phyloP scores from a whole-genome alignment of 2,797 vertebrate species.

The Phaenicophaeus curvirostris region DNA sequence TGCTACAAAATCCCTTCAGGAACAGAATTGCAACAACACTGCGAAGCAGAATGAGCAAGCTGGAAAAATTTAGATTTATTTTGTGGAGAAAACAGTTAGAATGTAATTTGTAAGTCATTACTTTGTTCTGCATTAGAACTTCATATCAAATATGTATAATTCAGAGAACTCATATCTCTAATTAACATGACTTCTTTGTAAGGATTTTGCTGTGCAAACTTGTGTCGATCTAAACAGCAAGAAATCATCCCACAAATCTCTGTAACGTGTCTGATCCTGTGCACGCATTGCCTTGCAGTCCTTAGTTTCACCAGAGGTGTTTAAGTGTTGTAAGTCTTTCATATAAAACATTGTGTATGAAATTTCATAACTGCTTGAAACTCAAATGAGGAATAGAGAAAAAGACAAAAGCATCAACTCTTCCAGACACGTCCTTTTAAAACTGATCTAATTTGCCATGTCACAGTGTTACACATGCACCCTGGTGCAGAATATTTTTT shows the following conservation, averaged over 20 bases:
- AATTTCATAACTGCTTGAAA: not conserved
- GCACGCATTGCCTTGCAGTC: not conserved
- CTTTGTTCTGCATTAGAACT: not conserved
- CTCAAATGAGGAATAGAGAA: not conserved
- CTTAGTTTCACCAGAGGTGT: not conserved
- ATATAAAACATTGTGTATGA: not conserved
- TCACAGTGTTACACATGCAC: not conserved
- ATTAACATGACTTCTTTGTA: not conserved
- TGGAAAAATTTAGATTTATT: not conserved
- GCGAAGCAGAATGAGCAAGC: not conserved
- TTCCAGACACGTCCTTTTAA: not conserved
- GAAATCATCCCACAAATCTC: not conserved
- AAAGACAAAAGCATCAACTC: conserved; percentile 19
- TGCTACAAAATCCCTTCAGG: not conserved
- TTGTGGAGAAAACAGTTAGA: not conserved
- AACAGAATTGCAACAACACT: not conserved
- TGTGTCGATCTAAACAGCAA: not conserved
- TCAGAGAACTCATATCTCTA: not conserved
- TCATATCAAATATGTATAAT: not conserved
- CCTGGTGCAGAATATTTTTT: not conserved
- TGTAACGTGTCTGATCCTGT: not conserved
- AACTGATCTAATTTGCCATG: conserved; percentile 7
- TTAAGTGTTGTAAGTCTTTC: not conserved
- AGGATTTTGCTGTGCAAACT: not conserved
- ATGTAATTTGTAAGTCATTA: not conserved